Percentiles rank a stretch among this genome's conserved stretches.
phyloP scores from a whole-genome alignment of 2,888 invertebrate genomes.

The Hemistola chrysoprasaria region DNA sequence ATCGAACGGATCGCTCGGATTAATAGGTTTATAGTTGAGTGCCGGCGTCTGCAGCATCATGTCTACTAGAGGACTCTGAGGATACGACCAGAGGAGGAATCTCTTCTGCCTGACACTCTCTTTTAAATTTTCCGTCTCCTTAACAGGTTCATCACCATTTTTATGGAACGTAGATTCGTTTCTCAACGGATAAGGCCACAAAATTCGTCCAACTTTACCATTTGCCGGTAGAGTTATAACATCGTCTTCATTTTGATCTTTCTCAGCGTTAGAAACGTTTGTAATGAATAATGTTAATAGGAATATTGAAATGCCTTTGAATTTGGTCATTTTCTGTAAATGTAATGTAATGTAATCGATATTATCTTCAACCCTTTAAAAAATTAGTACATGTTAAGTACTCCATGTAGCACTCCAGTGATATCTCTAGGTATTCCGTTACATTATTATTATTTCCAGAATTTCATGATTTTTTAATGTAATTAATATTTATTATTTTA shows the following conservation, averaged over 20 bases:
- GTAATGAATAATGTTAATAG: conserved; percentile 3
- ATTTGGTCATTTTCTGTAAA: conserved; percentile 2
- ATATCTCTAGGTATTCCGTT: too few relatives aligned
- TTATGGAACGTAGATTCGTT: conserved; percentile 4
- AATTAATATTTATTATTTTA: too few relatives aligned
- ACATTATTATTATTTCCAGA: too few relatives aligned
- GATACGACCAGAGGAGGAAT: conserved; percentile 55
- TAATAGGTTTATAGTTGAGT: conserved; percentile 48
- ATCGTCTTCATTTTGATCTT: neutral
- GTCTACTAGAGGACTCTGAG: conserved; percentile 62
- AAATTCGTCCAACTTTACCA: conserved; percentile 44
- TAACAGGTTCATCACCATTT: conserved; percentile 15
- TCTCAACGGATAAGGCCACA: conserved; percentile 52
- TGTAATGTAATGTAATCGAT: too few relatives aligned
- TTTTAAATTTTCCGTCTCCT: conserved; percentile 19
- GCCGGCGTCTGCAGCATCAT: conserved; percentile 62
- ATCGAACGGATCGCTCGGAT: conserved; percentile 63
- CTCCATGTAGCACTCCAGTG: too few relatives aligned
- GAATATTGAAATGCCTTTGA: neutral
- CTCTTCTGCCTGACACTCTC: conserved; percentile 38
- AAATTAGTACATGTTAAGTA: too few relatives aligned
- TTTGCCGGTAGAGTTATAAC: conserved; percentile 7
- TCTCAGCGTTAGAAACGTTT: conserved; percentile 7
- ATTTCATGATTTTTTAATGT: too few relatives aligned
- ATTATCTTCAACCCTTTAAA: too few relatives aligned